Evolutionary conservation across 2,888 invertebrate species (phyloP), one percentile per base, ranked within the genome.

Genomic region (Drosophila peninsularis): DNA sequence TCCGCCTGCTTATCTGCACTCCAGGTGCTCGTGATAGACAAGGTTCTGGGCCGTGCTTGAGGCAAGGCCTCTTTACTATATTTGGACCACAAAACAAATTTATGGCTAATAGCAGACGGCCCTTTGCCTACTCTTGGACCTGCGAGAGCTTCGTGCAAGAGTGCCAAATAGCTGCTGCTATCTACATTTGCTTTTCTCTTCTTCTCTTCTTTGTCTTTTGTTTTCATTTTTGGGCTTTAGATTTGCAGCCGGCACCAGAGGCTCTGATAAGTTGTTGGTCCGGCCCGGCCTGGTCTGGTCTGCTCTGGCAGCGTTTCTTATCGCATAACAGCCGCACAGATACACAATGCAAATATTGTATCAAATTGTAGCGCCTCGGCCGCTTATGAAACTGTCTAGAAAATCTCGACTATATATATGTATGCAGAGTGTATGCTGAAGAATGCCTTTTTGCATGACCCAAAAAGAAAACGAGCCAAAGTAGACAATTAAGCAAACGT

Each of bases 401-500:
- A 11, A 49, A 11, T 50, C 47, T 47, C 45, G 34, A 19, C 19
- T 47, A 27, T 37, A 24, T 17, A 44, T 24, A 34, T 45, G 10
- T 36, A 9, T 34, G 34, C 32, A 13, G 55, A 41, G 55, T 47
- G 17, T 24, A 4, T 34, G 56, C 47, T 47, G 36, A 57, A 50
- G 57, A 50, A 58, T 49, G 19, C 42, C 37, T 52, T 75, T 78
- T 78, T 69, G 80, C 78, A 62, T 79, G 88, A 82, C 84, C 82
- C 81, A 64, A 44, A 64, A 62, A 62, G 41, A 27, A 17, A 39
- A 41, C 17, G 41, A 82, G 62, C 80, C 78, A 71, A 75, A 78
- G 84, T 78, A 84, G 82, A 84, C 84, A 84, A 82, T 87, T 87
- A 82, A 82, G 84, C 84, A 82, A 82, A 82, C 84, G 80, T 64